Evolutionary conservation across 1,140 invertebrate genomes (phyloP).

Genomic region (Saccostrea cuccullata): DNA sequence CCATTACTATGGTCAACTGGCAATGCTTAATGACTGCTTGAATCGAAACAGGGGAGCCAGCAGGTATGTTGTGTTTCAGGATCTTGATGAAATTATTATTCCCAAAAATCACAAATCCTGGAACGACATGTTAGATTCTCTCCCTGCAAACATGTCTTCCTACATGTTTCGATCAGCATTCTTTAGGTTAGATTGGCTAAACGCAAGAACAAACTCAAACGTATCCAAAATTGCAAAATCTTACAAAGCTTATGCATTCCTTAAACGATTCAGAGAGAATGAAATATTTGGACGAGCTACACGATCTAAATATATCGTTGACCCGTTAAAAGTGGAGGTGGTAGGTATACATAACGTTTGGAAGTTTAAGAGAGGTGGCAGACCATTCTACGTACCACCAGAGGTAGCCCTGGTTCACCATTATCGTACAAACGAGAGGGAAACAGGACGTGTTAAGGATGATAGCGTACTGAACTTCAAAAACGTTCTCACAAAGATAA

Average conservation of each 20-base stretch:
- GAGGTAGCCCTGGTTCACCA: slow-evolving; percentile 92
- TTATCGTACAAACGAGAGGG: slow-evolving; percentile 82
- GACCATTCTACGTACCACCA: slow-evolving; percentile 84
- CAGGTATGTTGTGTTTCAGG: slow-evolving; percentile 47
- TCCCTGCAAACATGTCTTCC: background rate
- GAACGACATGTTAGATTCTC: slow-evolving; percentile 30
- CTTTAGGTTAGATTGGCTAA: slow-evolving; percentile 53
- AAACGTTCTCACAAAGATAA: slow-evolving; percentile 1
- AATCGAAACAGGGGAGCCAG: slow-evolving; percentile 48
- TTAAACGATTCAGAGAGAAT: slow-evolving; percentile 30
- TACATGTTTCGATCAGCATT: slow-evolving; percentile 54
- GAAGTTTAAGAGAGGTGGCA: slow-evolving; percentile 80
- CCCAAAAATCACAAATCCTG: slow-evolving; percentile 47
- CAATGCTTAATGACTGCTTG: slow-evolving; percentile 56
- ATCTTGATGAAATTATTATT: slow-evolving; percentile 58
- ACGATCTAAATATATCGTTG: slow-evolving; percentile 25
- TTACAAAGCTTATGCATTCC: slow-evolving; percentile 29
- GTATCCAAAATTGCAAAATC: slow-evolving; percentile 16
- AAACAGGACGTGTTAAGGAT: slow-evolving; percentile 4
- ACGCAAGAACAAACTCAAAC: background rate
- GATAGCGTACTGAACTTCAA: slow-evolving; percentile 37
- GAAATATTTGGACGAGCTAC: background rate
- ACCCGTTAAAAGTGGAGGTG: background rate
- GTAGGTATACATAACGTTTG: slow-evolving; percentile 85
- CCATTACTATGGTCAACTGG: slow-evolving; percentile 56